A percentile compares a stretch with the other conserved stretches of the same genome.
phyloP scores from a whole-genome alignment of 2,113 vertebrate species.

The Miniopterus natalensis region DNA sequence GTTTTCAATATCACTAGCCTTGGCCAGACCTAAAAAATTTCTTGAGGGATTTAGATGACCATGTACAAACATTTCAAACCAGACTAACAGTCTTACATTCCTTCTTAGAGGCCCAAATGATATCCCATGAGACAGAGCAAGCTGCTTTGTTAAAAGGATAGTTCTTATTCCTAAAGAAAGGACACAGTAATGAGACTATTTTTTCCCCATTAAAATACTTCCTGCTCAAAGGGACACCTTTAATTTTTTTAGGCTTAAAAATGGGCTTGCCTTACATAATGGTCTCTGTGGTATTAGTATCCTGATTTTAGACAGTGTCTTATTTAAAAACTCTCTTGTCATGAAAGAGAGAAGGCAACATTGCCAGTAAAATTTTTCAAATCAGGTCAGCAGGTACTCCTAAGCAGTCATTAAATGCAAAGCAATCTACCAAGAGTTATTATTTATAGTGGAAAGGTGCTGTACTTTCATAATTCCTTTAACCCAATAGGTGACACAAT shows the following conservation, averaged over 20 bases:
- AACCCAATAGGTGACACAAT: neutral
- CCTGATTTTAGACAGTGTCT: constrained; percentile 57
- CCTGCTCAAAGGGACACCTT: neutral
- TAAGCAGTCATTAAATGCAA: neutral
- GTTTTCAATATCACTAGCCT: constrained; percentile 35
- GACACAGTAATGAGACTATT: neutral
- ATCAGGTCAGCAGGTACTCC: neutral
- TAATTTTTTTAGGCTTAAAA: constrained; percentile 47
- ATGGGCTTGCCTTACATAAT: constrained; percentile 44
- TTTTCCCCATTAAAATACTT: constrained; percentile 42
- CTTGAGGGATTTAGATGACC: neutral
- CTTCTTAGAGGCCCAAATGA: constrained; percentile 29
- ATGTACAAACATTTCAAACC: neutral
- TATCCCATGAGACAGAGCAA: neutral
- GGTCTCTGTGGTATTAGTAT: constrained; percentile 31
- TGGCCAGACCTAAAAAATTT: neutral
- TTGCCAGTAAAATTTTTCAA: neutral
- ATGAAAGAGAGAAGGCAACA: neutral
- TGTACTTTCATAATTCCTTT: neutral
- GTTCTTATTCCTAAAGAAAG: neutral
- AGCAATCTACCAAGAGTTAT: neutral
- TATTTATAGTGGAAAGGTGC: neutral
- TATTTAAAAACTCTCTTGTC: constrained; percentile 57
- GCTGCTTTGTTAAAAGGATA: neutral
- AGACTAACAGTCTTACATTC: neutral